These are phyloP conservation scores for Scaptomyza hsui DNA, from an alignment of 1,140 invertebrate species.

Conservation along the genomic window DNA sequence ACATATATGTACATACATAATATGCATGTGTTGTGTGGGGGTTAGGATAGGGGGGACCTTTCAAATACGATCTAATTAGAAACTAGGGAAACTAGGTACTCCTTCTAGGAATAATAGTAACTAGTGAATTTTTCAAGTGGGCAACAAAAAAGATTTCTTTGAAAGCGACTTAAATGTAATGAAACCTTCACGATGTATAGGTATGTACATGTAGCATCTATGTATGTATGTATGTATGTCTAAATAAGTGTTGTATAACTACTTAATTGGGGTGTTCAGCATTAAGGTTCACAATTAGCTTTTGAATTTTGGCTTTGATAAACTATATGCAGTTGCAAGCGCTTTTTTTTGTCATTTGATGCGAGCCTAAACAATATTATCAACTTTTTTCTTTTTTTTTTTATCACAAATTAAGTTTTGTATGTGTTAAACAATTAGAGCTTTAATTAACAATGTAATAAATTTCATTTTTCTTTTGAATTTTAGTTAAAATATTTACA, in stretches of 20 bases:
- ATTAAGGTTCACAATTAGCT: not conserved
- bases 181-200: constrained; percentile 62
- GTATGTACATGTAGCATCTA: constrained; percentile 2
- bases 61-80: not conserved
- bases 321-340: constrained; percentile 59
- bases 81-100: not conserved
- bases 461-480: constrained; percentile 3
- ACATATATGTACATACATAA: not conserved
- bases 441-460: constrained; percentile 14
- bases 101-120: constrained; percentile 21
- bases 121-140: constrained; percentile 44
- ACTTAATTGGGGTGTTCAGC: not conserved
- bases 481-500: constrained; percentile 36
- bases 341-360: constrained; percentile 27
- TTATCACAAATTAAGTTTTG: constrained; percentile 47
- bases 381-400: constrained; percentile 13
- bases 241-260: constrained; percentile 2
- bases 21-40: constrained; percentile 4
- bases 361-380: constrained; percentile 55
- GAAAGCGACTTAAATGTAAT: constrained; percentile 65
- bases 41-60: not conserved
- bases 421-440: constrained; percentile 35
- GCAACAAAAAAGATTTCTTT: constrained; percentile 18
- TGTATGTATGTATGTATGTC: constrained; percentile 2
- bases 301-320: not conserved